Percentiles rank a stretch among this genome's conserved stretches.
These are phyloP conservation scores for Sweltsa coloradensis DNA, from an alignment of 1,140 invertebrate genomes.

Conservation along the genomic window DNA sequence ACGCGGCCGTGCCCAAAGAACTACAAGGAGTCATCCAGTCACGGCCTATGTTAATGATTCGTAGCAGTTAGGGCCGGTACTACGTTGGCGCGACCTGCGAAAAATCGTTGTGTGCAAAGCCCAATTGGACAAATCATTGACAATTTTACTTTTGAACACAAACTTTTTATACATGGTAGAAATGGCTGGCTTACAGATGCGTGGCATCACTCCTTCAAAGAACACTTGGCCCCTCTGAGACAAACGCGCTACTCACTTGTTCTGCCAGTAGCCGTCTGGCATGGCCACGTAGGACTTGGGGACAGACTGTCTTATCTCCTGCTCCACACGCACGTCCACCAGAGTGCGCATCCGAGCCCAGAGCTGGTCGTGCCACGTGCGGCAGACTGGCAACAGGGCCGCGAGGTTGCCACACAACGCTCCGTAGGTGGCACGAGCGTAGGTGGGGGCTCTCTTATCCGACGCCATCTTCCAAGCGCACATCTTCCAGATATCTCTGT, in stretches of 20 bases:
- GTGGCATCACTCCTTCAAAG: no score
- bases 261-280: conserved; percentile 67
- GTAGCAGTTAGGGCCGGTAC: no score
- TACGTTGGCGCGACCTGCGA: no score
- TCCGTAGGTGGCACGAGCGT: conserved; percentile 31
- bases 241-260: conserved; percentile 45
- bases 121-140: no score
- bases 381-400: conserved; percentile 56
- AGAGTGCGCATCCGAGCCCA: conserved; percentile 79
- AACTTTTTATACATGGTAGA: no score
- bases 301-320: conserved; percentile 48
- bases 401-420: conserved; percentile 67
- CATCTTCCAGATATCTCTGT: conserved; percentile 80
- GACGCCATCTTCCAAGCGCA: conserved; percentile 62
- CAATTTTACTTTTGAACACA: no score
- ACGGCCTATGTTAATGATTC: no score
- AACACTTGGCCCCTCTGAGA: no score
- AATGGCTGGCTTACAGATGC: no score
- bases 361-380: conserved; percentile 76
- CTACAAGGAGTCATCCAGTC: no score
- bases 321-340: conserved; percentile 75
- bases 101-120: no score
- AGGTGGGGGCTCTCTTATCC: conserved; percentile 32
- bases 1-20: no score
- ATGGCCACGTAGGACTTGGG: conserved; percentile 39